Conservation (phyloP, 2,797 vertebrate species). For the Myotis planiceps region DNA sequence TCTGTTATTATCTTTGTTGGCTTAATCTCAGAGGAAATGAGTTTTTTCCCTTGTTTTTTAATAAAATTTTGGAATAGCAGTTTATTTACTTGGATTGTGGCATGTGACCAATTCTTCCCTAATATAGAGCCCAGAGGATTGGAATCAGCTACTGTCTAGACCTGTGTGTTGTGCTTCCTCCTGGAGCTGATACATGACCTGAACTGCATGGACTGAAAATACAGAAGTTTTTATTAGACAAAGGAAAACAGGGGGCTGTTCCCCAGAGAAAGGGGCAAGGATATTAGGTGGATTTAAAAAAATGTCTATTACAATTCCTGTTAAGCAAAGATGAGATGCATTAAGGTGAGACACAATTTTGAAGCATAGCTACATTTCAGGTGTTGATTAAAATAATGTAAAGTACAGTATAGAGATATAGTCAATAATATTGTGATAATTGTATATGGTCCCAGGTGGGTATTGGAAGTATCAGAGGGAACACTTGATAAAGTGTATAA, state of each 20-base stretch:
- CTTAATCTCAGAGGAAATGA: not conserved
- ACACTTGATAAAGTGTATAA: not conserved
- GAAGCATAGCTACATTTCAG: not conserved
- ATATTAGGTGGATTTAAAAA: not conserved
- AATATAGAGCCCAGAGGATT: not conserved
- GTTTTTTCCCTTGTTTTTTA: not conserved
- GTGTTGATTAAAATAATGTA: not conserved
- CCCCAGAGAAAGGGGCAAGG: not conserved
- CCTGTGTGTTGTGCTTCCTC: not conserved
- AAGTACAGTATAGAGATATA: not conserved
- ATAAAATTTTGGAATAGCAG: not conserved
- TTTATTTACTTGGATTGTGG: not conserved
- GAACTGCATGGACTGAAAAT: not conserved
- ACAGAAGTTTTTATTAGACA: not conserved
- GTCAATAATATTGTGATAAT: not conserved
- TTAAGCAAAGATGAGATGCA: not conserved
- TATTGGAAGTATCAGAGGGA: not conserved
- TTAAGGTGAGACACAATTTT: not conserved
- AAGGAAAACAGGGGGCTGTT: not conserved
- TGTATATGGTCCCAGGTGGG: not conserved
- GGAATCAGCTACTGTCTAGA: not conserved
- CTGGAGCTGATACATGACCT: not conserved
- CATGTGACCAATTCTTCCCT: not conserved
- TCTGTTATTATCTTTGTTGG: not conserved
- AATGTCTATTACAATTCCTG: not conserved